These are phyloP conservation scores for Dryobates pubescens DNA, from an alignment of 2,797 vertebrate species.

Conservation along the genomic window DNA sequence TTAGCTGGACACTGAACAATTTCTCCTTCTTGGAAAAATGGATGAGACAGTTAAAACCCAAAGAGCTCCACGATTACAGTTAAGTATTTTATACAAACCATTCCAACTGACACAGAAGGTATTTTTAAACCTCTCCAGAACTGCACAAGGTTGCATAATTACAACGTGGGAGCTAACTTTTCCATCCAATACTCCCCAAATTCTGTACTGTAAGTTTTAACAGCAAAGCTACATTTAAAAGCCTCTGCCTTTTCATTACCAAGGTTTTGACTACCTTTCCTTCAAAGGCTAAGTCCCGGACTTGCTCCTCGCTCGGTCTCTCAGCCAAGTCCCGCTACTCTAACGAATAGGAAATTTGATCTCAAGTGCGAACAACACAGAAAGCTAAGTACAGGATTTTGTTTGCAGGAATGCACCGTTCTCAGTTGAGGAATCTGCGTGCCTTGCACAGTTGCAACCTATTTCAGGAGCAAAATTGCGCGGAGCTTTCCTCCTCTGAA, in stretches of 20 bases:
- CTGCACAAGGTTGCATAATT: background rate
- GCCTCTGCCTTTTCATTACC: background rate
- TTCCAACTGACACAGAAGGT: background rate
- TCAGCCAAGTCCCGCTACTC: background rate
- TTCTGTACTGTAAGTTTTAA: background rate
- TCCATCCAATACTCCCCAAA: background rate
- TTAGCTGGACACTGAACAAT: background rate
- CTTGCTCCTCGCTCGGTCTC: background rate
- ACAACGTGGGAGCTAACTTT: conserved; percentile 16
- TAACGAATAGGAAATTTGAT: accelerated
- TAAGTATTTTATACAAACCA: background rate
- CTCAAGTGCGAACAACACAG: accelerated
- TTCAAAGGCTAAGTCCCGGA: background rate
- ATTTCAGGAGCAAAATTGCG: background rate
- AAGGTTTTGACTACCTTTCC: background rate
- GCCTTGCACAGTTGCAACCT: background rate
- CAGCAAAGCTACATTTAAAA: background rate
- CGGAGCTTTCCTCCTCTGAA: background rate
- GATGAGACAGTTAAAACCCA: background rate
- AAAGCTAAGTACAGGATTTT: accelerated
- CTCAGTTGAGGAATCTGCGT: background rate
- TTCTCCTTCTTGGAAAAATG: background rate
- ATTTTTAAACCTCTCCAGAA: conserved; percentile 25
- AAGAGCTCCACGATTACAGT: background rate
- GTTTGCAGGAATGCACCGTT: background rate